Base-by-base conservation (phyloP, 2,888 invertebrate genomes). In the Phaonia tiefii region DNA sequence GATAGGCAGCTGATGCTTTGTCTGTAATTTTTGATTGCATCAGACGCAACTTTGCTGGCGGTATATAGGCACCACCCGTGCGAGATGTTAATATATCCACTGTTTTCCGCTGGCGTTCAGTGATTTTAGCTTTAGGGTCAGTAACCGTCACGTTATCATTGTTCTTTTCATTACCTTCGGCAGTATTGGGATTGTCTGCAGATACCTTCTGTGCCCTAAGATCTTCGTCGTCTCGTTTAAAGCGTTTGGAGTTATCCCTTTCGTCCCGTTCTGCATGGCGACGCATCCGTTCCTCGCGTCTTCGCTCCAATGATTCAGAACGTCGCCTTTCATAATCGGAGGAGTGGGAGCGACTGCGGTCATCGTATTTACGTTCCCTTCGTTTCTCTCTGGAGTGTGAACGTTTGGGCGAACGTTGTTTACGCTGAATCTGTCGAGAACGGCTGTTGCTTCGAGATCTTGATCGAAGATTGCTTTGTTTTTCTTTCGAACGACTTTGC, bases 11-110 rank as follows among this genome's bases (percentile, higher is more conserved):
- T 80, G 98, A 97, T n/a, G 95, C 93, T 92, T 99, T 99, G 88
- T 99, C 99, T 0, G 96, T 97, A 69, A 99, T 98, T 90, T 96
- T 95, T 0, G 96, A 96, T 91, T 99, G 99, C 97, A 99, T 97
- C 94, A 98, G 93, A 22, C 96, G 93, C 49, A 99, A 92, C 88
- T 96, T 97, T 0, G 99, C 99, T 0, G 99, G 99, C 0, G 99
- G 99, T 86, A 99, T 99, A 87, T 99, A 99, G 2, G 99, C 99
- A 74, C 97, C 98, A 46, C 97, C 97, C 8, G 97, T 97, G 87
- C 94, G 93, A 0, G 97, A 96, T 66, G 96, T 96, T 2, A 97
- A 88, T 86, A 96, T 91, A 88, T 97, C 96, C 0, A 91, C 91
- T 0, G 91, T 91, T 65, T 88, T 88, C 7, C 91, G 86, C 69